Base-by-base conservation (phyloP, 2,113 vertebrate species). In the Centropus bengalensis region DNA sequence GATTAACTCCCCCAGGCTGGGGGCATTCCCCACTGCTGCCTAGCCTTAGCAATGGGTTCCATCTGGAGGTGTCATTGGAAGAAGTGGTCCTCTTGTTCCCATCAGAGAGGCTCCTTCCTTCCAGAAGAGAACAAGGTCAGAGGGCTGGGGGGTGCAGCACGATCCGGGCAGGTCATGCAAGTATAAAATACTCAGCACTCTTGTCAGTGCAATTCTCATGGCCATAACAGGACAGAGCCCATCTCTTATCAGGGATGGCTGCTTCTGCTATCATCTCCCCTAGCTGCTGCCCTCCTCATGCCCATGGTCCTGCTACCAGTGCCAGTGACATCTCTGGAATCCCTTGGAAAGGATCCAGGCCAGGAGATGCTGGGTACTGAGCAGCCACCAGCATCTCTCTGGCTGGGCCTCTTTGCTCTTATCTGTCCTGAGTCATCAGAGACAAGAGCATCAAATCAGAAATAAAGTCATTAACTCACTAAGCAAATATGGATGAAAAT, bases 131-230 rank as follows among this genome's bases (percentile, higher is more conserved):
- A 92, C 3, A 22, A 94, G 70, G 89, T 89, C 86, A 60, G 91
- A 82, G 69, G 49, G 54, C 6, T 7, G 15, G 81, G 74, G 60
- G 91, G 86, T 32, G 60, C 87, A 68, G 54, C 3, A 8, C 10
- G 23, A 94, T 74, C 83, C 4, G 9, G 84, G 89, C 87, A 95
- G 96, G 70, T 89, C 91, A 49, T n/a, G 32, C 82, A 86, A 93
- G 94, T 66, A 94, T 94, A 97, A 97, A 96, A 96, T 91, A 94
- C 84, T 94, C 85, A 55, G 30, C 10, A n/a, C 93, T 91, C 85
- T 79, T 92, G 70, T 64, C 20, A 3, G 54, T 52, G 93, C 56
- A 14, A 71, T 83, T 95, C 83, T 94, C 91, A 89, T 51, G 85
- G 92, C 96, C 96, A 95, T 97, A 97, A 96, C 1, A 16, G 97